Base-by-base conservation (phyloP, 2,888 invertebrate genomes). In the Drosophila maculinotata region DNA sequence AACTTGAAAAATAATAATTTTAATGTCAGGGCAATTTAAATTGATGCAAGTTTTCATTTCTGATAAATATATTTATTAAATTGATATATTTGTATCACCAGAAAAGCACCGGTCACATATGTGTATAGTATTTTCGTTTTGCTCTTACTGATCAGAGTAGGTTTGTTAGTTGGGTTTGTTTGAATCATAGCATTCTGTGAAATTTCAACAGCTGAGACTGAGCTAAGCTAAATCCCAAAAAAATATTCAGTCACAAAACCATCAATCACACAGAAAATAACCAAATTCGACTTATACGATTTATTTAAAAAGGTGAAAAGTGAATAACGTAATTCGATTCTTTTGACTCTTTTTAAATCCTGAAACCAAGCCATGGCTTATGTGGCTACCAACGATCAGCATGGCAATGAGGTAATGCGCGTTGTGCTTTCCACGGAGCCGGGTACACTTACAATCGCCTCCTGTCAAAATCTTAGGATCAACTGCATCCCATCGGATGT, bases 351-450 rank as follows among this genome's bases (percentile, higher is more conserved):
- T 14, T 3, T 7, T n/a, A n/a, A n/a, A n/a, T n/a, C n/a, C n/a
- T n/a, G n/a, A n/a, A n/a, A n/a, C n/a, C n/a, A n/a, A 3, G 25
- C 6, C 8, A 69, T 75, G 75, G 75, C 75, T 2, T 75, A 58
- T 42, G 48, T 76, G 28, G 75, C 73, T 4, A 44, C 31, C 6
- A 62, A 47, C 38, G 75, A 75, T 62, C 38, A 52, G 38, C 49
- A 59, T 33, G 75, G 76, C 35, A 75, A 75, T 14, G 44, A 59
- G 17, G 36, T 53, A 26, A 64, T 38, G 48, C 68, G 75, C 0
- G 54, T 71, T 0, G 23, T 74, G 41, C 31, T 73, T 0, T 58
- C 51, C 9, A 14, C 71, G 1, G 60, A 74, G 3, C 52, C 72
- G 9, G 66, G 45, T 6, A 53, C 42, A 4, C 53, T 1, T 0